These are phyloP conservation scores for Drepana arcuata DNA, from an alignment of 1,140 invertebrate species.

Conservation along the genomic window DNA sequence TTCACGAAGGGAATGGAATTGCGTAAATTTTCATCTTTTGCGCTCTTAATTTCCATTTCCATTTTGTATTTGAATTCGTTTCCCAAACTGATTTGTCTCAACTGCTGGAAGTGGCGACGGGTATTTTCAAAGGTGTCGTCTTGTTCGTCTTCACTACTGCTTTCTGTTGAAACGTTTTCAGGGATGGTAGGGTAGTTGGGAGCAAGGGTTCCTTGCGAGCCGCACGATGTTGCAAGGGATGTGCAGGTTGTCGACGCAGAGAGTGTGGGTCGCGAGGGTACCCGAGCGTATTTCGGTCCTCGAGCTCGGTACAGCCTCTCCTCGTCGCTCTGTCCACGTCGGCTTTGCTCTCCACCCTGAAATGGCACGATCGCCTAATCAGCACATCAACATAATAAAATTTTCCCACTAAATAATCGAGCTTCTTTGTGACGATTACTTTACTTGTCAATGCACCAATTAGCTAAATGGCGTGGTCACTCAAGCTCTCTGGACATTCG, in stretches of 20 bases:
- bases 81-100: slow-evolving; percentile 63
- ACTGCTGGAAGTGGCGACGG: slow-evolving; percentile 62
- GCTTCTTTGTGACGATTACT: too few relatives aligned
- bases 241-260: slow-evolving; percentile 70
- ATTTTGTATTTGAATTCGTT: slow-evolving; percentile 71
- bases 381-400: too few relatives aligned
- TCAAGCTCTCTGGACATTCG: slow-evolving; percentile 29
- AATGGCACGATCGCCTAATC: too few relatives aligned
- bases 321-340: slow-evolving; percentile 52
- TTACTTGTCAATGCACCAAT: slow-evolving; percentile 14
- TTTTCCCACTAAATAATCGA: too few relatives aligned
- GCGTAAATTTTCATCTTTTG: slow-evolving; percentile 72
- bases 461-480: slow-evolving; percentile 15
- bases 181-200: slow-evolving; percentile 70
- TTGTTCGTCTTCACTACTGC: slow-evolving; percentile 61
- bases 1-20: slow-evolving; percentile 73
- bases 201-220: slow-evolving; percentile 72
- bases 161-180: slow-evolving; percentile 53
- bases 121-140: slow-evolving; percentile 64
- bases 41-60: slow-evolving; percentile 76
- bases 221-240: slow-evolving; percentile 73
- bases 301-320: slow-evolving; percentile 44
- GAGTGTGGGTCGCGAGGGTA: slow-evolving; percentile 58
- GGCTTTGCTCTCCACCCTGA: slow-evolving; percentile 52
- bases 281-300: slow-evolving; percentile 60